Evolutionary conservation across 1,140 invertebrate species (phyloP), one percentile per base, ranked within the genome.

Genomic region (Drosophila kikkawai): DNA sequence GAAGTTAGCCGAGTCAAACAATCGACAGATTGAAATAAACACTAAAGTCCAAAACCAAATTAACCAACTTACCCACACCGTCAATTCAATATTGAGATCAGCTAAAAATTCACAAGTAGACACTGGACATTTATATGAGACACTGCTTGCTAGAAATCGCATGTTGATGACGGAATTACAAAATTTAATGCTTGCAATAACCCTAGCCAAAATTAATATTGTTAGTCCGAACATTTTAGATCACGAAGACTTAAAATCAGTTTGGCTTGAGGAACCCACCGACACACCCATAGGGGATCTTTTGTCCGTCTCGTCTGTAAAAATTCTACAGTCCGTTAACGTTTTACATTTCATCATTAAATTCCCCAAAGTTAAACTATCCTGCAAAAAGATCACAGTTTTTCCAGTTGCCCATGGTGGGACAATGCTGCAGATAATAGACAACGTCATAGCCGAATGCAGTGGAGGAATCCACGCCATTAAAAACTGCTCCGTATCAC

Each of bases 351-450:
- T 26, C 2, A 3, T 26, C 22, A 26, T 26, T 2, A 26, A 3
- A 26, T 26, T 26, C 2, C 22, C 22, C 2, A 26, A 26, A 26
- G 2, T 26, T 26, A 26, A 26, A 26, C 22, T 26, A 3, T 2
- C 22, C 22, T 26, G 22, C 22, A 26, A 26, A 26, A 26, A 26
- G 22, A 4, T 26, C 4, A 26, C 2, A 26, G 2, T 44, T 44
- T n/a, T 44, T n/a, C 42, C 17, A 44, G 42, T 44, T 11, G 17
- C 17, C 42, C 42, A 17, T 56, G 19, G 53, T 37, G 53, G 8
- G 53, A 56, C 53, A 26, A 56, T 56, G 53, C 13, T 57, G 17
- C 55, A 57, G 37, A 41, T 42, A 15, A 26, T 57, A 57, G 55
- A 57, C 37, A 57, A 57, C 13, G 22, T 42, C 13, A 22, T 57